Evolutionary conservation across 2,113 vertebrate species (phyloP).

Genomic region (Marmota flaviventris): DNA sequence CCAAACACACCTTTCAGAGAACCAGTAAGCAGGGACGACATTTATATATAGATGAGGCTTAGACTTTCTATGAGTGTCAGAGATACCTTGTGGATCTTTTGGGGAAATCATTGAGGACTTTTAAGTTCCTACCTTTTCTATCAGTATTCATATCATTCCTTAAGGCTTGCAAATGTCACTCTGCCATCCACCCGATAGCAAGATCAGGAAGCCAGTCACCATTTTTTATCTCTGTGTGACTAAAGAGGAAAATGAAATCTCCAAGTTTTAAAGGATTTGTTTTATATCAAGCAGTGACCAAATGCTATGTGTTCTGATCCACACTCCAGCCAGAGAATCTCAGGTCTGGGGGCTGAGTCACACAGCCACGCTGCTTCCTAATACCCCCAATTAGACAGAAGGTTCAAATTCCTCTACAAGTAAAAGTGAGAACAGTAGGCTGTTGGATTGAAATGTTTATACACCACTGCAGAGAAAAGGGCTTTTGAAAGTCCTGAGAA

Average conservation of each 20-base stretch:
- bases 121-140: not conserved
- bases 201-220: not conserved
- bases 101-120: conserved; percentile 3
- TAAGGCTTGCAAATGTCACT: not conserved
- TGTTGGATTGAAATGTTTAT: conserved; percentile 50
- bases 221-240: not conserved
- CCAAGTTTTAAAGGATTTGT: conserved; percentile 53
- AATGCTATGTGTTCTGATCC: not conserved
- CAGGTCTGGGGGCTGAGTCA: not conserved
- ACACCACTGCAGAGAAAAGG: conserved; percentile 29
- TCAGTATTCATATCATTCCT: not conserved
- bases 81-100: not conserved
- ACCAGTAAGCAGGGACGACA: not conserved
- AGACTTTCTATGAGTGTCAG: not conserved
- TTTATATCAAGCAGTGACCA: conserved; percentile 10
- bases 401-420: conserved; percentile 20
- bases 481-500: conserved; percentile 57
- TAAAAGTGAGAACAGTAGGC: not conserved
- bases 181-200: not conserved
- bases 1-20: conserved; percentile 20
- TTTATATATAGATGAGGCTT: not conserved
- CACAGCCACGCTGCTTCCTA: not conserved
- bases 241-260: conserved; percentile 40
- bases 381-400: conserved; percentile 8
- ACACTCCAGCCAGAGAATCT: not conserved